Evolutionary conservation across 2,797 vertebrate genomes (phyloP), one percentile per base, ranked within the genome.

Genomic region (Neoniphon sammara): DNA sequence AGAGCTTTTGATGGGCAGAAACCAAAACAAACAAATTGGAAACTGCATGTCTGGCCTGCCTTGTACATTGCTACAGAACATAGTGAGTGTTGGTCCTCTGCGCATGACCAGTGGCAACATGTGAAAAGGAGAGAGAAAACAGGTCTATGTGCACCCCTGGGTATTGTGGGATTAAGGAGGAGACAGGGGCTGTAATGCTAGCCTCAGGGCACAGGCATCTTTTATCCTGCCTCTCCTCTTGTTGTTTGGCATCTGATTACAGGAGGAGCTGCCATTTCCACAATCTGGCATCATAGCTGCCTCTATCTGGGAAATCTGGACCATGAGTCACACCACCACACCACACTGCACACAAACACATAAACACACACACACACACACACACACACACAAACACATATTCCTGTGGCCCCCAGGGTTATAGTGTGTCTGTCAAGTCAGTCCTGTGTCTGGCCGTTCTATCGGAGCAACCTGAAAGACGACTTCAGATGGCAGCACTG

Each of bases 181-280:
- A 77, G 85, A 87, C 80, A 27, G 67, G 68, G 56, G 56, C 78
- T 88, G 71, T 85, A 86, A 85, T 71, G 75, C 80, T 85, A 73
- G 75, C 87, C 90, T 85, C 66, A 77, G 80, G 85, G 88, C 83
- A 91, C 66, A 85, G 73, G 78, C 82, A 85, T 86, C 69, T 87
- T 91, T 92, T 88, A 78, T 91, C 76, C 73, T 78, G 75, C 69
- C 70, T 69, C 18, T 59, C 69, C 69, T 78, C 83, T 34, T 86
- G 68, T 75, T 54, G 52, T 63, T 57, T 50, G 78, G 88, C 70
- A 77, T 87, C 70, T 52, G 85, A 86, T 91, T 91, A 90, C 85
- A 89, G 78, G 80, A 87, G 85, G 77, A 55, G 56, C 80, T 87
- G 87, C 76, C 77, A 76, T 91, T 90, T 85, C 69, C 73, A 89